Evolutionary conservation across 2,113 vertebrate genomes (phyloP), one percentile per base, ranked within the genome.

Genomic region (Dromiciops gliroides): DNA sequence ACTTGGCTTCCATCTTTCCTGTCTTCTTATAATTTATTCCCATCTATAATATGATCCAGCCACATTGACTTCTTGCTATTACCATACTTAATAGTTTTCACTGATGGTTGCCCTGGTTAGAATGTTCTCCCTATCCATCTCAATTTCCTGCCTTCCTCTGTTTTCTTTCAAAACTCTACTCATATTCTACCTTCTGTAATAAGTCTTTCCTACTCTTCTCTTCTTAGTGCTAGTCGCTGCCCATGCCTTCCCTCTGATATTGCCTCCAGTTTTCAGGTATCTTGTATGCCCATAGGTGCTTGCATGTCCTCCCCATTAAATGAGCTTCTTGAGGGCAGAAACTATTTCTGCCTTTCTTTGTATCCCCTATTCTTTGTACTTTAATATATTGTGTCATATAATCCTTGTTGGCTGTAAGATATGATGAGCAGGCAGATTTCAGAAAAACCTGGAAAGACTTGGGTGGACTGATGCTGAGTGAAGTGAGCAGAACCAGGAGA

Each of bases 31-130:
- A 37, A n/a, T 67, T 60, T 37, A 67, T 37, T 12, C 31, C 31
- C 31, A 28, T 67, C 31, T 11, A 67, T 67, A 67, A 3, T 67
- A 37, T 37, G 28, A 37, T 67, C 3, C 56, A 60, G 12, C 3
- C 56, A 67, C 31, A 37, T 1, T 16, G 60, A 5, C 37, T 7
- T n/a, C 14, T 75, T 37, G 31, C 60, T 75, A 19, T 75, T n/a
- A 75, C 22, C 37, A n/a, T 6, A 75, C 14, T n/a, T 75, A 37
- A n/a, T 75, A 75, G 4, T 75, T 75, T 75, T 75, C 37, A 12
- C n/a, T n/a, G n/a, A n/a, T n/a, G n/a, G n/a, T n/a, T n/a, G n/a
- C 11, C 4, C 5, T 19, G 14, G 10, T 5, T 37, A 11, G 1
- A 75, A n/a, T n/a, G 4, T n/a, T 75, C 37, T 75, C 16, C 16